These are phyloP conservation scores for Variabilichromis moorii DNA, from an alignment of 2,113 vertebrate species.

Conservation along the genomic window DNA sequence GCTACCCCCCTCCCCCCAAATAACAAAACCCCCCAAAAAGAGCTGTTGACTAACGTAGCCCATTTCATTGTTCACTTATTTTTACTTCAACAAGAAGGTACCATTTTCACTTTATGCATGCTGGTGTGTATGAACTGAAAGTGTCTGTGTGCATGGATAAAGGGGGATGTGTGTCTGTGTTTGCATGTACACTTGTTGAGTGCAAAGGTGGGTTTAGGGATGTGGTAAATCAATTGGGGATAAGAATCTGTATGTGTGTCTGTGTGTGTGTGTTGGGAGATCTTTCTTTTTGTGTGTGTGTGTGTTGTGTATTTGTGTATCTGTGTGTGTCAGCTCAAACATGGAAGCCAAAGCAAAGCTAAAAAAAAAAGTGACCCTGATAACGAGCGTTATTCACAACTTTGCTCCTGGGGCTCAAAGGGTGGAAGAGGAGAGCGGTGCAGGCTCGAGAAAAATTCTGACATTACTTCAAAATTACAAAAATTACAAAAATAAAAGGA, in stretches of 20 bases:
- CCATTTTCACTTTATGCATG: conserved; percentile 8
- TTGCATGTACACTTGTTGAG: background rate
- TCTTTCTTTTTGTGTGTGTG: background rate
- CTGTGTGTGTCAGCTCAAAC: background rate
- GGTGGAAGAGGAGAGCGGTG: background rate
- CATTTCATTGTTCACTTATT: background rate
- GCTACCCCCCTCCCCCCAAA: accelerated
- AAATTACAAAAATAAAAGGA: background rate
- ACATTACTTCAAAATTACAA: background rate
- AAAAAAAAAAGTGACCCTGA: background rate
- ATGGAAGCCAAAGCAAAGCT: background rate
- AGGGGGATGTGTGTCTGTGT: background rate
- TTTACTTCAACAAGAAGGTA: background rate
- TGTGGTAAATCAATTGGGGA: background rate
- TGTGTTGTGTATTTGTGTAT: background rate
- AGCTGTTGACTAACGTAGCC: background rate
- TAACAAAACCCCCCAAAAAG: accelerated
- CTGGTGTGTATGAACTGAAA: background rate
- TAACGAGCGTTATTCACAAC: background rate
- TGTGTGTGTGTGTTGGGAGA: background rate
- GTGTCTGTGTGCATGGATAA: background rate
- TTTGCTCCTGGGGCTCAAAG: background rate
- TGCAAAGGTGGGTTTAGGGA: background rate
- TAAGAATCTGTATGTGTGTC: background rate
- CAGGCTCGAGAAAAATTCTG: background rate